Evolutionary conservation across 2,797 vertebrate genomes (phyloP), one percentile per base, ranked within the genome.

Genomic region (Lophotriccus pileatus): DNA sequence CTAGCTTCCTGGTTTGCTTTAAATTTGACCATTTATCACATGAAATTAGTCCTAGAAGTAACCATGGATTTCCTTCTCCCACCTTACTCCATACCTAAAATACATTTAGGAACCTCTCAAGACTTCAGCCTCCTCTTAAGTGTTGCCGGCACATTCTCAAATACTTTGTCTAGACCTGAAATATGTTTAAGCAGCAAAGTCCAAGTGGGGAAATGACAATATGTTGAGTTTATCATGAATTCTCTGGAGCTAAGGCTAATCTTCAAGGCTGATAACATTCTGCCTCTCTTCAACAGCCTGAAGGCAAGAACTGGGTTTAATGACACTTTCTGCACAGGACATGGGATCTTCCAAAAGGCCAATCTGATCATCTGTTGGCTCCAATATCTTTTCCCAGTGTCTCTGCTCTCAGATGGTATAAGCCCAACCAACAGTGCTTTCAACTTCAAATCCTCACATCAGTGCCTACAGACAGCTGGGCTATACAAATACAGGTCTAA

Each of bases 131-230:
- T 80, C 27, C 82, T 78, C 75, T 58, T 64, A 17, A 83, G 27
- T 2, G 0, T 44, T 44, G 89, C 16, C 13, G 32, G n/a, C 32
- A 37, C 0, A 0, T 59, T 87, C 63, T 91, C 72, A 94, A 39
- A 80, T 16, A 70, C 58, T 92, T 92, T 58, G 89, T 84, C 93
- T 87, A 91, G 89, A 72, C 87, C 43, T 68, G n/a, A 93, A 91
- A 39, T 72, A 80, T 22, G 49, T 49, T 70, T 25, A 85, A 93
- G 67, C 21, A 52, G 34, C 8, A 12, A 92, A 87, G 52, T 27
- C 62, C 32, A 53, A 52, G 84, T 2, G 9, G 41, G 9, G 24
- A 76, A 46, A 30, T 46, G 73, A 20, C 44, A 46, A 41, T 0
- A 0, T 47, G 56, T 23, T 80, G 66, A 76, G 44, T 16, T 68